phyloP scores from a whole-genome alignment of 2,113 vertebrate species.

The Triplophysa tibetana region DNA sequence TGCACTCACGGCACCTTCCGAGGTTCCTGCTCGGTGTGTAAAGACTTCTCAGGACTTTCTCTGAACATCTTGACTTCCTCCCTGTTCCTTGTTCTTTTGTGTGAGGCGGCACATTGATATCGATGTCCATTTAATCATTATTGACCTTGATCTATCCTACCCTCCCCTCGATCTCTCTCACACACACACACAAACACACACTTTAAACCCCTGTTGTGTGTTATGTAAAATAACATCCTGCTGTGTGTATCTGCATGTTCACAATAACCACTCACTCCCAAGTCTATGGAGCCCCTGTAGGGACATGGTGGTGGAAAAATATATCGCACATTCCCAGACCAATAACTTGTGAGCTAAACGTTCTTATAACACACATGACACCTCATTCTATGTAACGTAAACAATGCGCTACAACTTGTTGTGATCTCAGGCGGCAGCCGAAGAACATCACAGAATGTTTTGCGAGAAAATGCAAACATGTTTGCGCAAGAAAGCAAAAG shows the following conservation, averaged over 20 bases:
- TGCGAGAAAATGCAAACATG: too few species aligned
- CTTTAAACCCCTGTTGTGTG: constrained; percentile 40
- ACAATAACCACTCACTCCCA: constrained; percentile 30
- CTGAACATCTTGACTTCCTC: constrained; percentile 9
- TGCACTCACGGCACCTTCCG: not conserved
- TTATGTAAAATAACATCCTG: constrained; percentile 59
- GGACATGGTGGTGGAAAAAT: too few species aligned
- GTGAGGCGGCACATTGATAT: constrained; percentile 28
- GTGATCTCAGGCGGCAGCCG: too few species aligned
- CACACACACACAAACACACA: constrained; percentile 16
- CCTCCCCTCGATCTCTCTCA: not conserved
- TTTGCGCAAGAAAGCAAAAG: too few species aligned
- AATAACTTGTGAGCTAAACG: too few species aligned
- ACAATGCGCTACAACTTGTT: too few species aligned
- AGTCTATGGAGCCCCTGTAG: not conserved
- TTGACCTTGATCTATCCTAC: constrained; percentile 38
- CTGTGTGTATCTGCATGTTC: constrained; percentile 39
- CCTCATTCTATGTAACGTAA: too few species aligned
- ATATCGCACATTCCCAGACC: too few species aligned
- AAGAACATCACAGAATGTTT: too few species aligned
- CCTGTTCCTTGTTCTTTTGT: constrained; percentile 41
- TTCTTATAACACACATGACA: too few species aligned
- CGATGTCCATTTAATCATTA: constrained; percentile 23
- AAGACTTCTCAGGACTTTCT: constrained; percentile 43
- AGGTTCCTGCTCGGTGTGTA: constrained; percentile 51